phyloP scores from a whole-genome alignment of 2,797 vertebrate species.

The Erethizon dorsatum region DNA sequence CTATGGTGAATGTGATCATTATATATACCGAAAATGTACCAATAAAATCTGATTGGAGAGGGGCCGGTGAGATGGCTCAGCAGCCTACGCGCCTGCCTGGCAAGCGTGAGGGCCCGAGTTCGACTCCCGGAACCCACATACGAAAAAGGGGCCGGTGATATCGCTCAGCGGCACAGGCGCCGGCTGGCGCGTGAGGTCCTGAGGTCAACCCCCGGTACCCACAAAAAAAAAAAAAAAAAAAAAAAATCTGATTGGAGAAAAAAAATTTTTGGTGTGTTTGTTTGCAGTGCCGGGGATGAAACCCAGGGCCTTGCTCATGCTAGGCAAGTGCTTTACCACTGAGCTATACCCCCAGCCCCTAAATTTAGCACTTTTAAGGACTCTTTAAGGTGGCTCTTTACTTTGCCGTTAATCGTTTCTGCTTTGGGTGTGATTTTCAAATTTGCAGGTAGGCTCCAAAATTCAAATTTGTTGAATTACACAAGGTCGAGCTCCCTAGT shows the following conservation, averaged over 20 bases:
- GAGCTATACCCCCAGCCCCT: background rate
- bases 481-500: background rate
- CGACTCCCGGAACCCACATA: too few relatives aligned
- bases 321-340: background rate
- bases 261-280: background rate
- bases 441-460: conserved; percentile 57
- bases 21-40: background rate
- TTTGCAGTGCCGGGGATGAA: background rate
- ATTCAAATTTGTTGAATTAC: conserved; percentile 51
- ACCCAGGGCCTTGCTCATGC: background rate
- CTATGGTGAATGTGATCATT: background rate
- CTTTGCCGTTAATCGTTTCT: background rate
- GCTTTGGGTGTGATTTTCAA: conserved; percentile 17
- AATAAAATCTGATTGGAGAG: background rate
- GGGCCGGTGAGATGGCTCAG: too few relatives aligned
- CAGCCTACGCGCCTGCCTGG: too few relatives aligned
- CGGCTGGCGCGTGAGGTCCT: too few relatives aligned
- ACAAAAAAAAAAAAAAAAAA: too few relatives aligned
- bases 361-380: conserved; percentile 10
- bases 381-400: conserved; percentile 29
- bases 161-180: too few relatives aligned
- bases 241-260: background rate
- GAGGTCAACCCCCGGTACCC: too few relatives aligned
- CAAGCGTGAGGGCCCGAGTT: too few relatives aligned
- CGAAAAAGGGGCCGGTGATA: too few relatives aligned